Evolutionary conservation across 2,797 vertebrate genomes (phyloP).

Genomic region (Cyprinella venusta): DNA sequence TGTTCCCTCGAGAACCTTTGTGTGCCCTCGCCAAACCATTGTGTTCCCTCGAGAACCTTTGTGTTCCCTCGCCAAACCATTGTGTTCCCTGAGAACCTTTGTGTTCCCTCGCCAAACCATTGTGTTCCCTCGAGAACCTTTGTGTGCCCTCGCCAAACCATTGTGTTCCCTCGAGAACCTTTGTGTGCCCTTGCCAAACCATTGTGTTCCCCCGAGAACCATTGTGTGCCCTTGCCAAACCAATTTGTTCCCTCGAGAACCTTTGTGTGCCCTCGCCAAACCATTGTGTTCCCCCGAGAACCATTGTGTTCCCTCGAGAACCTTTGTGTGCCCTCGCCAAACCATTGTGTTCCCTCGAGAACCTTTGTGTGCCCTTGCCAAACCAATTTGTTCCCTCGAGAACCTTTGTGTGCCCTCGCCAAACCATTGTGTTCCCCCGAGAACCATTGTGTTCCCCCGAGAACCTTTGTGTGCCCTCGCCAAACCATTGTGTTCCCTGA

Average conservation of each 20-base stretch:
- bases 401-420: not conserved
- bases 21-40: not conserved
- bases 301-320: not conserved
- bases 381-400: not conserved
- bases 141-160: not conserved
- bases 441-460: no score
- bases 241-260: no score
- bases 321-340: not conserved
- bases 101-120: not conserved
- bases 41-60: not conserved
- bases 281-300: not conserved
- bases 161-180: not conserved
- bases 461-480: no score
- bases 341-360: accelerated
- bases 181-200: not conserved
- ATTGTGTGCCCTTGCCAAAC: no score
- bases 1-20: not conserved
- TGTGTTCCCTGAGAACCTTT: not conserved
- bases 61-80: not conserved
- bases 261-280: accelerated
- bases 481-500: no score
- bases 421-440: no score
- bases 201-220: not conserved
- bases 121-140: not conserved
- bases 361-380: not conserved